phyloP scores from a whole-genome alignment of 2,797 vertebrate genomes.

The Scolopax rusticola region DNA sequence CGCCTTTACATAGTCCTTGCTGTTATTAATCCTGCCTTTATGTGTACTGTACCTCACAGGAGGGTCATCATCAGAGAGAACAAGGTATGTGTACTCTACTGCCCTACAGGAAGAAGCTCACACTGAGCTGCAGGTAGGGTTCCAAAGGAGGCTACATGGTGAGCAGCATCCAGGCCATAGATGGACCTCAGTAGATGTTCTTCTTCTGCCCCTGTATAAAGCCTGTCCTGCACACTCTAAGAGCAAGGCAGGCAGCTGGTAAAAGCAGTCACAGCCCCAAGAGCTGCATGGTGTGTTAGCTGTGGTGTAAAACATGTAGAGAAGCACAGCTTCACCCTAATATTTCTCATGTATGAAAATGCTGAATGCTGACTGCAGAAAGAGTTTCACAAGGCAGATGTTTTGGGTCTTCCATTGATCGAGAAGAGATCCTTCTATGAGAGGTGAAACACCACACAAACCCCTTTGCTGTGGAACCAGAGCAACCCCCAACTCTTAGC shows the following conservation, averaged over 20 bases:
- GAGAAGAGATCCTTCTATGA: slow-evolving; percentile 42
- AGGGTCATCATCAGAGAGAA: neutral
- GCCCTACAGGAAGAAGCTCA: neutral
- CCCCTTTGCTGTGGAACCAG: neutral
- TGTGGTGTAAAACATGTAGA: neutral
- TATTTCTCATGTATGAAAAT: neutral
- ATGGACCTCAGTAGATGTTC: neutral
- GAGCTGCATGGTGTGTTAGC: neutral
- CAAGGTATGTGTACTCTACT: fast-evolving
- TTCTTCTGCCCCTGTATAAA: neutral
- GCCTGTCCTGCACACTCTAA: neutral
- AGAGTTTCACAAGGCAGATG: slow-evolving; percentile 35
- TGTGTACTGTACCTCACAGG: neutral
- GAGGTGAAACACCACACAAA: neutral
- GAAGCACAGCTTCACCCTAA: neutral
- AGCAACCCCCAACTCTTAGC: neutral
- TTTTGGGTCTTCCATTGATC: neutral
- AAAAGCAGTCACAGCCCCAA: neutral
- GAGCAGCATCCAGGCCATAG: neutral
- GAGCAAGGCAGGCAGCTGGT: neutral
- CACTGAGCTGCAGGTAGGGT: neutral
- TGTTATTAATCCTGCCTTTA: neutral
- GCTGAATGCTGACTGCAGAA: neutral
- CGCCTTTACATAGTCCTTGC: neutral
- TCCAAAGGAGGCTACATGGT: fast-evolving